phyloP scores from a whole-genome alignment of 2,113 vertebrate species.

The Leiothrix lutea region DNA sequence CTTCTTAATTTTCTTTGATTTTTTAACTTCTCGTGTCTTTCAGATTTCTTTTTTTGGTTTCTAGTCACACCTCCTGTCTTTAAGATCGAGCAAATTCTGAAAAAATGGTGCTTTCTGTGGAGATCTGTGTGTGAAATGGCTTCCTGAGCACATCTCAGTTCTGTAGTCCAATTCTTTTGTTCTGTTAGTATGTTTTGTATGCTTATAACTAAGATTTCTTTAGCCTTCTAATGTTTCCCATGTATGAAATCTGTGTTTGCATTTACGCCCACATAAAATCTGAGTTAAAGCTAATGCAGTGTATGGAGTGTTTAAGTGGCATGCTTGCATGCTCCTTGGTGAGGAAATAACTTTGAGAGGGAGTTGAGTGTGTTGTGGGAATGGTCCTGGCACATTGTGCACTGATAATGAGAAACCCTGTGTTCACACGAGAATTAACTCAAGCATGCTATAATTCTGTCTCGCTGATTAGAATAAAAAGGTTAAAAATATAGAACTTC shows the following conservation, averaged over 20 bases:
- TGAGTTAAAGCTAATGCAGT: neutral
- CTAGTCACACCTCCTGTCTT: neutral
- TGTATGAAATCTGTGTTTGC: neutral
- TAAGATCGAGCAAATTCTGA: neutral
- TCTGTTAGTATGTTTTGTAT: neutral
- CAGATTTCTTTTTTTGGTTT: neutral
- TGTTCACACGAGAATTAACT: neutral
- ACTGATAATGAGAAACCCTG: neutral
- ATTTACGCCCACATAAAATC: neutral
- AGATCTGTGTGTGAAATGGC: neutral
- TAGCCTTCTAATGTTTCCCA: neutral
- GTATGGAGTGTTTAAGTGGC: neutral
- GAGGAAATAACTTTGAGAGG: constrained; percentile 26
- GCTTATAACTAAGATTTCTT: neutral
- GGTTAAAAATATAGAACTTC: neutral
- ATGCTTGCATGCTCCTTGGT: neutral
- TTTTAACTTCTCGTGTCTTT: neutral
- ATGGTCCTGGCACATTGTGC: neutral
- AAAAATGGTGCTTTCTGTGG: neutral
- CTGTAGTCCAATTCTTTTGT: neutral
- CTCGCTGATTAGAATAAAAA: neutral
- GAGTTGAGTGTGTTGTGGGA: neutral
- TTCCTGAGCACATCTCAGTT: neutral
- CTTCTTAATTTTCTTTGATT: neutral
- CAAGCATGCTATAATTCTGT: neutral